Conservation (phyloP, 2,888 invertebrate species). For the Polydrusus tereticollis region DNA sequence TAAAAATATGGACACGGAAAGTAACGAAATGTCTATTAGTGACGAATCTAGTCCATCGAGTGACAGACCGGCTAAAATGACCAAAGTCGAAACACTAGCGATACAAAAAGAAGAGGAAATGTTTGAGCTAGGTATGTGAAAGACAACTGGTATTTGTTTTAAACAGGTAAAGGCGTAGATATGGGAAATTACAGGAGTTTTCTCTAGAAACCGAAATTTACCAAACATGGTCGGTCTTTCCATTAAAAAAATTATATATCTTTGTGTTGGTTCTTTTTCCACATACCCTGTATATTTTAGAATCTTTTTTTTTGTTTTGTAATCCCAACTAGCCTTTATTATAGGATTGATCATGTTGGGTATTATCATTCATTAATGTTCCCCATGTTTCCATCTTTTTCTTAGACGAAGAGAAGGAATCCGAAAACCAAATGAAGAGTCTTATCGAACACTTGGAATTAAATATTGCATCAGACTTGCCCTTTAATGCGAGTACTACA, state of each 20-base stretch:
- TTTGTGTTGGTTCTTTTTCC: too few species aligned
- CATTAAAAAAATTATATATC: too few species aligned
- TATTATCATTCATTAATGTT: too few species aligned
- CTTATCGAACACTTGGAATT: constrained; percentile 64
- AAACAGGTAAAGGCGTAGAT: too few species aligned
- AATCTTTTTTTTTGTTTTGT: too few species aligned
- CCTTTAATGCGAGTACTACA: constrained; percentile 67
- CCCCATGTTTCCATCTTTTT: constrained; percentile 65
- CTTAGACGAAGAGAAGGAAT: constrained; percentile 81
- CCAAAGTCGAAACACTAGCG: constrained; percentile 14
- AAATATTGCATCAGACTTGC: constrained; percentile 67
- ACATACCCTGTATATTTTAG: too few species aligned
- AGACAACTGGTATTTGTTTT: constrained; percentile 60
- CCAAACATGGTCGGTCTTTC: too few species aligned
- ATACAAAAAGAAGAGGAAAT: constrained; percentile 41
- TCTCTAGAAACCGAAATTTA: too few species aligned
- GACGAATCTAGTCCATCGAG: constrained; percentile 70
- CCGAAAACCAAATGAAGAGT: constrained; percentile 60
- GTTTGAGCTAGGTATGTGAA: constrained; percentile 42
- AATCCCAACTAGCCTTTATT: too few species aligned
- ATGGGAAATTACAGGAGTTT: too few species aligned
- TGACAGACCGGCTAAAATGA: constrained; percentile 62
- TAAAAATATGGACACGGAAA: constrained; percentile 60
- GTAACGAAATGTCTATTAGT: constrained; percentile 67
- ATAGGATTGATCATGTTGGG: too few species aligned